These are phyloP conservation scores for Spodoptera littoralis DNA, from an alignment of 2,888 invertebrate species.

Conservation along the genomic window DNA sequence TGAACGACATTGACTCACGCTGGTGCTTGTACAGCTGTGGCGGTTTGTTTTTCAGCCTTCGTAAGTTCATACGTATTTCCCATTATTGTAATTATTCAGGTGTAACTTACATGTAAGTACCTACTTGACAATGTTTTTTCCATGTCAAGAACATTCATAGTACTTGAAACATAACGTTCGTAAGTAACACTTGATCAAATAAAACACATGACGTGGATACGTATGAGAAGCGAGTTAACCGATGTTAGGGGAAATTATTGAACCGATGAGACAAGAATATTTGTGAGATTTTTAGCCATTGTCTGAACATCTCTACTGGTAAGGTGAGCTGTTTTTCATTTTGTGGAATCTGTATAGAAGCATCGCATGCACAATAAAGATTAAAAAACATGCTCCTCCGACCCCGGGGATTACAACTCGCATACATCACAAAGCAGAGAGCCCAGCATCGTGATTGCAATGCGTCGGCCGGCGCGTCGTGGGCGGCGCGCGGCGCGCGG, in stretches of 20 bases:
- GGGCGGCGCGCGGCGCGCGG: slow-evolving; percentile 16
- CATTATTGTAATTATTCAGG: slow-evolving; percentile 51
- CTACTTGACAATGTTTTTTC: slow-evolving; percentile 34
- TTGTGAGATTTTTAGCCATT: too few species aligned
- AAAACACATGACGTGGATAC: slow-evolving; percentile 12
- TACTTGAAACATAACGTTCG: slow-evolving; percentile 35
- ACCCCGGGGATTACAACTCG: slow-evolving; percentile 23
- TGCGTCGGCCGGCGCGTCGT: slow-evolving; percentile 31
- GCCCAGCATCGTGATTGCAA: slow-evolving; percentile 36
- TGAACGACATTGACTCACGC: slow-evolving; percentile 35
- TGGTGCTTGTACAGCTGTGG: slow-evolving; percentile 51
- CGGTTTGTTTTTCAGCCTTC: slow-evolving; percentile 53
- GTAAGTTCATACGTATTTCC: slow-evolving; percentile 36
- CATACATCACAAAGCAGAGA: slow-evolving; percentile 33
- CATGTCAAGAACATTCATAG: slow-evolving; percentile 48
- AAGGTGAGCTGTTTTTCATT: background rate
- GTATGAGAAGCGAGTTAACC: slow-evolving; percentile 3
- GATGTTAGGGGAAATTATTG: slow-evolving; percentile 28
- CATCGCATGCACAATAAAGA: slow-evolving; percentile 13
- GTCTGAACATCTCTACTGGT: background rate
- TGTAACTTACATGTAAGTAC: slow-evolving; percentile 31
- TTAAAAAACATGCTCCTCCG: slow-evolving; percentile 26
- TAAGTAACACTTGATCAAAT: slow-evolving; percentile 51
- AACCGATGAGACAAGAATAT: slow-evolving; percentile 12
- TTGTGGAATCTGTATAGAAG: slow-evolving; percentile 5